Evolutionary conservation across 2,113 vertebrate genomes (phyloP).

Genomic region (Cyanoderma ruficeps): DNA sequence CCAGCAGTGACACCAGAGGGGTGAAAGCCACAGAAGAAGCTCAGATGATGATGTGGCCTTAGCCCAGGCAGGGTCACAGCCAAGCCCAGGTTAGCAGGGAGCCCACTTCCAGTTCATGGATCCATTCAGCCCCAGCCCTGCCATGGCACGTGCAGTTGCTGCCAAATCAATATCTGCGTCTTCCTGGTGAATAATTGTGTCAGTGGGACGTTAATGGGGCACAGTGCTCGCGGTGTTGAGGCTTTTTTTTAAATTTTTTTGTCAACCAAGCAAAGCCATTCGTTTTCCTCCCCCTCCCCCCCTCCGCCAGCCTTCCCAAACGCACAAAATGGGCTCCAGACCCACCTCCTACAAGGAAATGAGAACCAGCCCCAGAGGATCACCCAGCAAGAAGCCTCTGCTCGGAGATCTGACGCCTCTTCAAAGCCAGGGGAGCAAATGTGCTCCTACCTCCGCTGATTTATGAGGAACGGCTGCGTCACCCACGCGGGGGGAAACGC

Average conservation of each 20-base stretch:
- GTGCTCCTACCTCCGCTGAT: slow-evolving; percentile 6
- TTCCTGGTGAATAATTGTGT: slow-evolving; percentile 16
- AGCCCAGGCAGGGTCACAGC: neutral
- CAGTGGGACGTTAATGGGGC: slow-evolving; percentile 38
- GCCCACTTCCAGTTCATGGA: accelerated
- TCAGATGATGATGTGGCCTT: accelerated
- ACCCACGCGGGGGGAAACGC: neutral
- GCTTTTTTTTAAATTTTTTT: neutral
- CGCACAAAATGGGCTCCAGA: slow-evolving; percentile 57
- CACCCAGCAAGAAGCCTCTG: slow-evolving; percentile 9
- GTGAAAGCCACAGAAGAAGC: neutral
- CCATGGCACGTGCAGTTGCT: neutral
- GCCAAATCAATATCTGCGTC: neutral
- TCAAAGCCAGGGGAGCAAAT: slow-evolving; percentile 15
- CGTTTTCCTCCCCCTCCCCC: neutral
- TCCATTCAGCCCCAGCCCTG: neutral
- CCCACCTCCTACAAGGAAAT: slow-evolving; percentile 64
- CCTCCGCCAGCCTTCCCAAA: neutral
- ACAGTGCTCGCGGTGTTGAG: neutral
- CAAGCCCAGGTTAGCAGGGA: neutral
- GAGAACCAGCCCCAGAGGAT: slow-evolving; percentile 30
- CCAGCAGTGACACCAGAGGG: neutral
- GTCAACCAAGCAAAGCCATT: slow-evolving; percentile 28
- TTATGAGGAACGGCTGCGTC: neutral
- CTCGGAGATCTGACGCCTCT: slow-evolving; percentile 29